Evolutionary conservation across 2,113 vertebrate species (phyloP).

Genomic region (Anolis sagrei): DNA sequence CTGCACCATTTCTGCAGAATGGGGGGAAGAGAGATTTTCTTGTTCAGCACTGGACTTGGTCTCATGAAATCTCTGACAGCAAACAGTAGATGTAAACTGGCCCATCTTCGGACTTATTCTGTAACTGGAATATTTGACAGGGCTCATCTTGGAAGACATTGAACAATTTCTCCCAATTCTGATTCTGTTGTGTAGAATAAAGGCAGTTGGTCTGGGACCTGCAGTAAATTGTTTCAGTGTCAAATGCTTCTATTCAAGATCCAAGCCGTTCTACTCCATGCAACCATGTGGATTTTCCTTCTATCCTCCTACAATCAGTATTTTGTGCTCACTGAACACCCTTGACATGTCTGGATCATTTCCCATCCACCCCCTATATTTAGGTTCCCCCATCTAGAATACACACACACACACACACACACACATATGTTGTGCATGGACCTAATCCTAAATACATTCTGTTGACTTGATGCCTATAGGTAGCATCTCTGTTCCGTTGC

Average conservation of each 20-base stretch:
- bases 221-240: background rate
- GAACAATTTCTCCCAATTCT: conserved; percentile 10
- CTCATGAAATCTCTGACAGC: background rate
- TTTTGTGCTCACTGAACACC: background rate
- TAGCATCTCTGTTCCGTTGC: too few relatives aligned
- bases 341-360: background rate
- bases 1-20: background rate
- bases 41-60: background rate
- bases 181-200: background rate
- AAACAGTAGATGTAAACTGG: background rate
- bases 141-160: background rate
- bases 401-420: too few relatives aligned
- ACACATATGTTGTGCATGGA: too few relatives aligned
- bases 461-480: too few relatives aligned
- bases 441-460: background rate
- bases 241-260: background rate
- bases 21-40: background rate
- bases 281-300: background rate
- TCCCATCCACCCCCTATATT: background rate
- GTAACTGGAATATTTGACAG: background rate
- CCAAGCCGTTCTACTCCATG: background rate
- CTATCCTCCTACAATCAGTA: background rate
- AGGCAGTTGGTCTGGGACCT: background rate
- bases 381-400: background rate
- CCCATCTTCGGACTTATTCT: background rate